These are phyloP conservation scores for Picathartes gymnocephalus DNA, from an alignment of 2,113 vertebrate genomes.

Conservation along the genomic window DNA sequence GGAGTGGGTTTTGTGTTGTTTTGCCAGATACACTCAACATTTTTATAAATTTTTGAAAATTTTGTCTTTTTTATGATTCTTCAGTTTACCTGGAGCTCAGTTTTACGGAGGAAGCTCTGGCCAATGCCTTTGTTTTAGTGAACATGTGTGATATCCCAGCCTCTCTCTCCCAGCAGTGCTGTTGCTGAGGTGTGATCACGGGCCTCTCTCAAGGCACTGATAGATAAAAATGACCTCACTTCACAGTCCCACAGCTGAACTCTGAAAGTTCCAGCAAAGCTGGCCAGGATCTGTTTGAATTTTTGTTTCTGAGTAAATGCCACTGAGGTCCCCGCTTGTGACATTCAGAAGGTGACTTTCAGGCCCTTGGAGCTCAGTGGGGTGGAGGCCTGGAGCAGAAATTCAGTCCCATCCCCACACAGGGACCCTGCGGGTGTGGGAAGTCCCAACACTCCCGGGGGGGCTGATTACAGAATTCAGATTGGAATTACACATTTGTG, in stretches of 20 bases:
- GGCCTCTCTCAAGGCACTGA: neutral
- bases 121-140: neutral
- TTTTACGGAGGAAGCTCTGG: neutral
- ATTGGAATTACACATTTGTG: neutral
- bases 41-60: neutral
- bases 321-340: neutral
- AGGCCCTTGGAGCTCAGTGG: rapidly evolving
- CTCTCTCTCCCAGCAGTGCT: neutral
- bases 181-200: neutral
- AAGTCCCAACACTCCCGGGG: neutral
- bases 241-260: neutral
- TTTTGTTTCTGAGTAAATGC: neutral
- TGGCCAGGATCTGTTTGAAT: neutral
- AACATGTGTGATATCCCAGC: neutral
- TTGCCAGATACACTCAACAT: neutral
- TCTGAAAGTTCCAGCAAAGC: neutral
- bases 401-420: neutral
- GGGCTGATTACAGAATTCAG: neutral
- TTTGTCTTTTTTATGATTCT: neutral
- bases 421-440: neutral
- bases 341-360: neutral
- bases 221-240: neutral
- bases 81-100: neutral
- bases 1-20: neutral
- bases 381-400: neutral